Evolutionary conservation across 2,113 vertebrate genomes (phyloP).

Genomic region (Heterocephalus glaber): DNA sequence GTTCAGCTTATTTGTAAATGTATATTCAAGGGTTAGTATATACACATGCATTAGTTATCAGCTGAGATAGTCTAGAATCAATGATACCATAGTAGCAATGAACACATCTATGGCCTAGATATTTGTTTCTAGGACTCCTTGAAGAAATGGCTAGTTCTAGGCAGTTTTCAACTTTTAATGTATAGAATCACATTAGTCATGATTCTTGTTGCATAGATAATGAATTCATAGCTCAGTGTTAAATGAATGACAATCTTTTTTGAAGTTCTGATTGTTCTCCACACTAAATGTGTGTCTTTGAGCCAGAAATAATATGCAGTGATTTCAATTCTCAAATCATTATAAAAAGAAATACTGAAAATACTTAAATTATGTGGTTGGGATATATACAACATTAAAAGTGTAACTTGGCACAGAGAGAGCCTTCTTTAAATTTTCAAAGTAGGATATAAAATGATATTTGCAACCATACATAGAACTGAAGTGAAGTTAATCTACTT

Average conservation of each 20-base stretch:
- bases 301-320: not conserved
- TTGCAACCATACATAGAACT: not conserved
- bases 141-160: not conserved
- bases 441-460: not conserved
- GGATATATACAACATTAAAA: not conserved
- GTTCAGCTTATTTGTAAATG: slow-evolving; percentile 10
- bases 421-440: not conserved
- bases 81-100: not conserved
- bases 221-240: not conserved
- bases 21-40: not conserved
- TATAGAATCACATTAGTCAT: not conserved
- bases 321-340: not conserved
- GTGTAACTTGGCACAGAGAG: not conserved
- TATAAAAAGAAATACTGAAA: not conserved
- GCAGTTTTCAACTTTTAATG: not conserved
- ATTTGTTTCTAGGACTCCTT: not conserved
- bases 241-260: not conserved
- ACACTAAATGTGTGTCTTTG: not conserved
- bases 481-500: not conserved
- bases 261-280: not conserved
- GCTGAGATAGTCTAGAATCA: not conserved
- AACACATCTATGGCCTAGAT: not conserved
- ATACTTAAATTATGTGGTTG: not conserved
- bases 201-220: not conserved
- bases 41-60: not conserved